Percentiles rank a stretch among this genome's conserved stretches.
Evolutionary conservation across 2,113 vertebrate genomes (phyloP).

Genomic region (Gila orcuttii): DNA sequence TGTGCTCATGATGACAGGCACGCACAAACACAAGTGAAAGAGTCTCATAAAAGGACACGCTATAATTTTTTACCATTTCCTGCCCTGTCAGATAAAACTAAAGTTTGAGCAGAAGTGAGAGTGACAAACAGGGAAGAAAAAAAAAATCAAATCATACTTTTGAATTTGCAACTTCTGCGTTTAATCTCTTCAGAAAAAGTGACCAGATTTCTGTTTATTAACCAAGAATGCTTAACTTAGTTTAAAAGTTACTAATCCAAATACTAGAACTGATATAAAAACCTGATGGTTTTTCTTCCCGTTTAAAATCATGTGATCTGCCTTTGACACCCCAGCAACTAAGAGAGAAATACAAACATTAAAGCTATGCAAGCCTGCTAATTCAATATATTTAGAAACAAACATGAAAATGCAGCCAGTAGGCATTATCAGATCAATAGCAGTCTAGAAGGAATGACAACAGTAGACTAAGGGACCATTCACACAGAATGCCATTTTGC

Average conservation of each 20-base stretch:
- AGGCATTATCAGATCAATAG: not conserved
- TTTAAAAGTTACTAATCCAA: not conserved
- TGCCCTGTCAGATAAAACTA: not conserved
- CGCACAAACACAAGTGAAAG: not conserved
- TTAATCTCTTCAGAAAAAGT: not conserved
- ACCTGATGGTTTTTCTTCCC: not conserved
- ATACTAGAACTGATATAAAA: not conserved
- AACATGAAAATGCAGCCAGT: not conserved
- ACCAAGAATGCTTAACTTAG: not conserved
- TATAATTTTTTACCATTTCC: not conserved
- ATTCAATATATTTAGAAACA: constrained; percentile 3
- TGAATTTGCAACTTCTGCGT: not conserved
- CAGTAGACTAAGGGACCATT: not conserved
- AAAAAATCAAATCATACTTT: not conserved
- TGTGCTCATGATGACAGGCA: not conserved
- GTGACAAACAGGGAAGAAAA: not conserved
- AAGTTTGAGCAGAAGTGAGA: not conserved
- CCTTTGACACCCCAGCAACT: not conserved
- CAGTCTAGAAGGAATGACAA: not conserved
- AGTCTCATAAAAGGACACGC: not conserved
- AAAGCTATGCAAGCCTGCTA: not conserved
- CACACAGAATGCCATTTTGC: too few species aligned
- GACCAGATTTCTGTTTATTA: not conserved
- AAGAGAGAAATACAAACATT: not conserved
- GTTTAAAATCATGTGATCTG: not conserved